Conservation (phyloP, 2,113 vertebrate species). For the Boleophthalmus pectinirostris region DNA sequence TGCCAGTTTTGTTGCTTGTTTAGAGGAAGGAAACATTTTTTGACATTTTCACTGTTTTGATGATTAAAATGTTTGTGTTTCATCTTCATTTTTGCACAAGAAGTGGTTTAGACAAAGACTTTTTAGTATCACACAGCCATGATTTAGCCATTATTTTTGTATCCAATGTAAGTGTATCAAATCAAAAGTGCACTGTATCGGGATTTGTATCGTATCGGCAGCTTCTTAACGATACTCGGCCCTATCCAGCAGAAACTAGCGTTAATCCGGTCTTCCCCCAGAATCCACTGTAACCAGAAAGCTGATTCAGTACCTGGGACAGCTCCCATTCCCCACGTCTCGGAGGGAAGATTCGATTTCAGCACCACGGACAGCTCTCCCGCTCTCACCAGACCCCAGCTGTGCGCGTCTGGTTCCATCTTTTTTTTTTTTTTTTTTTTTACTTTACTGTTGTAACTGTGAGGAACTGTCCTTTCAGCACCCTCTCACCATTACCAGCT, state of each 20-base stretch:
- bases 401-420: not conserved
- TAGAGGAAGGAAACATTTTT: too few relatives aligned
- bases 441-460: not conserved
- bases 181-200: too few relatives aligned
- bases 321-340: not conserved
- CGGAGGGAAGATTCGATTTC: not conserved
- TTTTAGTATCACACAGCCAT: too few relatives aligned
- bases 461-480: slow-evolving; percentile 39
- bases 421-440: not conserved
- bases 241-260: not conserved
- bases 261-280: not conserved
- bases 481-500: slow-evolving; percentile 13
- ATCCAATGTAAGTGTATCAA: too few relatives aligned
- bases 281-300: not conserved
- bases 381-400: slow-evolving; percentile 4
- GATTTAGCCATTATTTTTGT: too few relatives aligned
- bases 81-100: too few relatives aligned
- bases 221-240: too few relatives aligned
- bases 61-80: too few relatives aligned
- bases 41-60: too few relatives aligned
- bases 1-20: too few relatives aligned
- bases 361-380: not conserved
- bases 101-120: too few relatives aligned
- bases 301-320: not conserved
- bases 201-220: too few relatives aligned